Conservation (phyloP, 2,113 vertebrate species). For the Platycercus adscitus region DNA sequence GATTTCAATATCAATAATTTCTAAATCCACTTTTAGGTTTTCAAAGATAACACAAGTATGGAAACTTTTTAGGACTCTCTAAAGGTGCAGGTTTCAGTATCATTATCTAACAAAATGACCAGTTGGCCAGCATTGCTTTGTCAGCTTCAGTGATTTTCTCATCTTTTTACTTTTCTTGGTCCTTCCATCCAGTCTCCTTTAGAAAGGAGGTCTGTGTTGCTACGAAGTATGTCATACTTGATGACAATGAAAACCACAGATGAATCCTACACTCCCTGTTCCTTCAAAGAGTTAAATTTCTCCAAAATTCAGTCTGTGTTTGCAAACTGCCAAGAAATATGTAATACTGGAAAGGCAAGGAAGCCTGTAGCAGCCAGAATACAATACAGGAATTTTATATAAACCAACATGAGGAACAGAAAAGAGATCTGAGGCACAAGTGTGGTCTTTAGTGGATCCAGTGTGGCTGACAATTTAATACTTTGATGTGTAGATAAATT, state of each 20-base stretch:
- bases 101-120: background rate
- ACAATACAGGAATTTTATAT: background rate
- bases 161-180: background rate
- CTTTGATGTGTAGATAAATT: background rate
- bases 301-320: background rate
- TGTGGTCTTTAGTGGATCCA: background rate
- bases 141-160: background rate
- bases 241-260: accelerated
- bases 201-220: background rate
- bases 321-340: background rate
- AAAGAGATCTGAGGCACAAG: background rate
- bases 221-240: background rate
- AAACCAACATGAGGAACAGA: background rate
- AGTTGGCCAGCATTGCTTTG: background rate
- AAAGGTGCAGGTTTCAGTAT: background rate
- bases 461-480: background rate
- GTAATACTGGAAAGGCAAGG: background rate
- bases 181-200: background rate
- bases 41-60: background rate
- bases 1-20: background rate
- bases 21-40: background rate
- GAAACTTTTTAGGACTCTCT: background rate
- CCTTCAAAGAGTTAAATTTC: background rate
- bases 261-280: background rate
- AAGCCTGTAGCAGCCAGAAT: background rate